Evolutionary conservation across 2,888 invertebrate species (phyloP).

Genomic region (Scaptomyza tumidula): DNA sequence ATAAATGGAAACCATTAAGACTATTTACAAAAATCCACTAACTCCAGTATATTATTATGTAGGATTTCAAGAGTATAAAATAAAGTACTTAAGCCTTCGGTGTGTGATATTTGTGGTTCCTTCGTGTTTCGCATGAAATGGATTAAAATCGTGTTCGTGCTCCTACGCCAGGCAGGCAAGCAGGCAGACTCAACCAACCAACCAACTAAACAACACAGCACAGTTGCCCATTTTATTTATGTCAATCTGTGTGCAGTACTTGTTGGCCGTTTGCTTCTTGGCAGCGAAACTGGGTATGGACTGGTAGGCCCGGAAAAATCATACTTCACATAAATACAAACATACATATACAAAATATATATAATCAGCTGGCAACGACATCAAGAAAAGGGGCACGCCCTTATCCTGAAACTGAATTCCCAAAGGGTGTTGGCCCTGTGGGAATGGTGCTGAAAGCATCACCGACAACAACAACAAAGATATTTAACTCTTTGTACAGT

Average conservation of each 20-base stretch:
- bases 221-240: constrained; percentile 70
- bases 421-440: constrained; percentile 4
- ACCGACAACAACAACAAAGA: neutral
- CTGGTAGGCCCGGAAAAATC: constrained; percentile 53
- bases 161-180: constrained; percentile 36
- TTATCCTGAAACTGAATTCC: constrained; percentile 30
- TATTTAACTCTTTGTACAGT: neutral
- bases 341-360: constrained; percentile 55
- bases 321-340: constrained; percentile 18
- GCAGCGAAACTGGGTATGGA: constrained; percentile 30
- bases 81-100: constrained; percentile 13
- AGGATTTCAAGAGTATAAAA: neutral
- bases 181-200: constrained; percentile 3
- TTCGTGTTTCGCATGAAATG: constrained; percentile 31
- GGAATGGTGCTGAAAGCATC: constrained; percentile 35
- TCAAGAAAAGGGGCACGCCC: constrained; percentile 50
- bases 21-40: too few species aligned
- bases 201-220: constrained; percentile 3
- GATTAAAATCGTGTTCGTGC: constrained; percentile 67
- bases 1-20: too few species aligned
- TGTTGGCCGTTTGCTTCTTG: constrained; percentile 38
- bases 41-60: too few species aligned
- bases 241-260: constrained; percentile 61
- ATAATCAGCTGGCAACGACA: constrained; percentile 61
- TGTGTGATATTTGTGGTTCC: constrained; percentile 11